Base-by-base conservation (phyloP, 2,888 invertebrate species). In the Graphium colonna region DNA sequence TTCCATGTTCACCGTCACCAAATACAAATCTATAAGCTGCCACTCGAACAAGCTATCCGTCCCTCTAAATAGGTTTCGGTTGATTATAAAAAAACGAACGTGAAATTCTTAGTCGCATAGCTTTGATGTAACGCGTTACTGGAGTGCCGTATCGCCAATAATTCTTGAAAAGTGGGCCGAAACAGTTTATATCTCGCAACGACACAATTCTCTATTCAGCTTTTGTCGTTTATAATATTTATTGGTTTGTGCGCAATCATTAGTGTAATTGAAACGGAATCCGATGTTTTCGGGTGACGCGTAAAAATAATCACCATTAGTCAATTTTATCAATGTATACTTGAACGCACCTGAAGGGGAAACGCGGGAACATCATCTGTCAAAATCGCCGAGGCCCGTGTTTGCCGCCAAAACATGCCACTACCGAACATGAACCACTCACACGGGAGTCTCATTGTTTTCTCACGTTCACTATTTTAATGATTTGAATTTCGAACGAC, bases 321-420 rank as follows among this genome's bases (percentile, higher is more conserved):
- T 73, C 75, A 76, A 76, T 57, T 66, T 77, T 77, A 73, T 79
- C 70, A 73, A 68, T 67, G 58, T 73, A 64, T 72, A 81, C 75
- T 73, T 77, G 79, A 82, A 85, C 86, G 82, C 84, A 86, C 87
- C 86, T 86, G 82, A 78, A 77, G 72, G 65, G 66, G 79, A 80
- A 77, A 73, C 77, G 84, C 80, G 84, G 77, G 78, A 82, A 75
- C 72, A 68, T 79, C 85, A 86, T 85, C 79, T 77, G 85, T 87
- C 86, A 85, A 71, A 65, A 69, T 68, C 60, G 66, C 62, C 70
- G 75, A 71, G 75, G 65, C 69, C 60, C 60, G 55, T 57, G 72
- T 78, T 81, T 81, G 68, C 73, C 84, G 83, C 79, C 80, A 77
- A 80, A 82, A 75, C 70, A 73, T 66, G 5, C 21, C 21, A 66